Conservation (phyloP, 2,888 invertebrate genomes). For the Timema podura region DNA sequence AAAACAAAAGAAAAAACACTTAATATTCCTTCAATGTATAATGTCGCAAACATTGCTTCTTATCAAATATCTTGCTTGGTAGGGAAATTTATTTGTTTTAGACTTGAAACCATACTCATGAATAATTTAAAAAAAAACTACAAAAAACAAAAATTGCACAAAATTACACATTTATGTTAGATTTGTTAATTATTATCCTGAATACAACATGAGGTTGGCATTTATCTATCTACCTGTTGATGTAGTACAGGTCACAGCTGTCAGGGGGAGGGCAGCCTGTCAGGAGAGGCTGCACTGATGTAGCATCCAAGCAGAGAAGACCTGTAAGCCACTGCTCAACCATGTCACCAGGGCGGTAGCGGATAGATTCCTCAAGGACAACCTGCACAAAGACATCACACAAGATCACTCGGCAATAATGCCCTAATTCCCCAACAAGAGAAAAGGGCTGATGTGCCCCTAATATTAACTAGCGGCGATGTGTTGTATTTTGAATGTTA, state of each 20-base stretch:
- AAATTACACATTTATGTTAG: background rate
- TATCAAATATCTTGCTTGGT: too few relatives aligned
- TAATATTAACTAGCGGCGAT: too few relatives aligned
- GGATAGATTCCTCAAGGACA: conserved; percentile 88
- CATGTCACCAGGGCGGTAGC: conserved; percentile 81
- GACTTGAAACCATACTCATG: background rate
- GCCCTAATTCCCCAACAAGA: too few relatives aligned
- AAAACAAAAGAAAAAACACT: conserved; percentile 40
- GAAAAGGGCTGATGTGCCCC: too few relatives aligned
- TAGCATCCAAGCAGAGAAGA: conserved; percentile 87
- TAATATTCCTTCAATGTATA: too few relatives aligned
- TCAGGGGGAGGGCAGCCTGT: conserved; percentile 87
- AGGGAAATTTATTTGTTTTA: background rate
- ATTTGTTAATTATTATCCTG: background rate
- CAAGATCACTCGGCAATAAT: too few relatives aligned
- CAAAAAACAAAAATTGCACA: conserved; percentile 13
- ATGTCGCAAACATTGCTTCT: too few relatives aligned
- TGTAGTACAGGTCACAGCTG: conserved; percentile 82
- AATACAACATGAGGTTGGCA: background rate
- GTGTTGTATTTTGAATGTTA: too few relatives aligned
- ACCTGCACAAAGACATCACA: too few relatives aligned
- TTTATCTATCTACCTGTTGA: conserved; percentile 68
- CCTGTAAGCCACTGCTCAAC: conserved; percentile 90
- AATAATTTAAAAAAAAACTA: too few relatives aligned
- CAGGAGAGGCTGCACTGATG: conserved; percentile 58